Percentiles rank a stretch among this genome's conserved stretches.
Conservation (phyloP, 1,140 invertebrate genomes). For the Hylaeus anthracinus region DNA sequence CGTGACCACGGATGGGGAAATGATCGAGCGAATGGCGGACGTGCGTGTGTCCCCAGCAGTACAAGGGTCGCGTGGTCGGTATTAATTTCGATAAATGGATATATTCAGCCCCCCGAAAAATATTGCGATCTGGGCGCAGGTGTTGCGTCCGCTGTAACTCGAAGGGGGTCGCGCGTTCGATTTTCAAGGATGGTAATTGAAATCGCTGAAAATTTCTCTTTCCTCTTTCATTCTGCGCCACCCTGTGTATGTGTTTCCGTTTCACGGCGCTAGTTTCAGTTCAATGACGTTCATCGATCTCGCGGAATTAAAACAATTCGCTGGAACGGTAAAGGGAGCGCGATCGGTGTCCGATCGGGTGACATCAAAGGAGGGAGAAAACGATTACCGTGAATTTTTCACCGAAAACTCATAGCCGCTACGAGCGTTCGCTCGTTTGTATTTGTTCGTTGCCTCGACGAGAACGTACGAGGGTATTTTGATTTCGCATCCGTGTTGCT, state of each 20-base stretch:
- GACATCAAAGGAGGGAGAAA: constrained; percentile 48
- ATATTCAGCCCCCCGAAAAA: constrained; percentile 3
- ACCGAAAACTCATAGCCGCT: constrained; percentile 25
- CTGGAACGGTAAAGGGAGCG: constrained; percentile 46
- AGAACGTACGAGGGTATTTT: too few species aligned
- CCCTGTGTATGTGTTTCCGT: neutral
- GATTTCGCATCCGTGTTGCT: too few species aligned
- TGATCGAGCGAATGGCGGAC: neutral
- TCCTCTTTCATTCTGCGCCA: too few species aligned
- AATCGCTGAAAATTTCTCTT: neutral
- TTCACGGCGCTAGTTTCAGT: constrained; percentile 4
- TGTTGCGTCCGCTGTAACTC: neutral
- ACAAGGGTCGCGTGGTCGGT: constrained; percentile 1
- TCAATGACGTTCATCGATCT: constrained; percentile 22
- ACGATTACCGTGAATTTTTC: constrained; percentile 38
- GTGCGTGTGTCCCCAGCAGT: neutral
- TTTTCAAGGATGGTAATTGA: neutral
- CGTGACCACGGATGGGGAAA: constrained; percentile 12
- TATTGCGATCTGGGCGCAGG: neutral
- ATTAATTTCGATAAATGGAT: constrained; percentile 40
- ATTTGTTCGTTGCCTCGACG: neutral
- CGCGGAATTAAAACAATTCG: constrained; percentile 53
- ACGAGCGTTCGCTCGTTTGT: too few species aligned
- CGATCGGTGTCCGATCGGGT: constrained; percentile 55
- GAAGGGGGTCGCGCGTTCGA: neutral